Base-by-base conservation (phyloP, 2,113 vertebrate genomes). In the Hoplias malabaricus region DNA sequence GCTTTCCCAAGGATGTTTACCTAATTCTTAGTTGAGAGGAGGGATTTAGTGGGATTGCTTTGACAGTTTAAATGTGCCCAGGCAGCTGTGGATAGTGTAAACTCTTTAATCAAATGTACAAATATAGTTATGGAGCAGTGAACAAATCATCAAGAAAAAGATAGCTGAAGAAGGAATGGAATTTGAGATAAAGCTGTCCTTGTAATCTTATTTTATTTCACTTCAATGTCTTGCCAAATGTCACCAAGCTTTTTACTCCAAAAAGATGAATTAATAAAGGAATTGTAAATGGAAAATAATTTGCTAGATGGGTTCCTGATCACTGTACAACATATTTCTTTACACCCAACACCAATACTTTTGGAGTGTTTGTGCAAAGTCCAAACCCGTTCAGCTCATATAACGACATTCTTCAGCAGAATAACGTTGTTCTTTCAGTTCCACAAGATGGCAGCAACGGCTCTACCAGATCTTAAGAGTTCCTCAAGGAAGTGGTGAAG, bases 41-140 rank as follows among this genome's bases (percentile, higher is more conserved):
- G 12, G 14, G 13, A 61, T n/a, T 78, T 85, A 84, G 86, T 80
- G 80, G 29, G 27, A 27, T 27, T 69, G 68, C 46, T 87, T 85
- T 86, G 88, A 85, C 68, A 73, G 27, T 69, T 69, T 53, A 53
- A 69, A 69, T 53, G 43, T 62, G 31, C 69, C 33, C 13, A n/a
- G 63, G 54, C 75, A 76, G 72, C 78, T 78, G 65, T 56, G 43
- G 83, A 84, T 77, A 81, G 83, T 88, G 90, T 90, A 91, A 90
- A 90, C 65, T 25, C 83, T 86, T 92, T 86, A 84, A 88, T 91
- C 87, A 88, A 74, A 80, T 85, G 77, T 69, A 54, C 69, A 69
- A 66, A 71, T 77, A 75, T 42, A 75, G 29, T 65, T 65, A 63
- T 38, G 21, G 21, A 54, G 29, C 19, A 34, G 9, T 53, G 12